Evolutionary conservation across 2,113 vertebrate genomes (phyloP).

Genomic region (Melospiza georgiana): DNA sequence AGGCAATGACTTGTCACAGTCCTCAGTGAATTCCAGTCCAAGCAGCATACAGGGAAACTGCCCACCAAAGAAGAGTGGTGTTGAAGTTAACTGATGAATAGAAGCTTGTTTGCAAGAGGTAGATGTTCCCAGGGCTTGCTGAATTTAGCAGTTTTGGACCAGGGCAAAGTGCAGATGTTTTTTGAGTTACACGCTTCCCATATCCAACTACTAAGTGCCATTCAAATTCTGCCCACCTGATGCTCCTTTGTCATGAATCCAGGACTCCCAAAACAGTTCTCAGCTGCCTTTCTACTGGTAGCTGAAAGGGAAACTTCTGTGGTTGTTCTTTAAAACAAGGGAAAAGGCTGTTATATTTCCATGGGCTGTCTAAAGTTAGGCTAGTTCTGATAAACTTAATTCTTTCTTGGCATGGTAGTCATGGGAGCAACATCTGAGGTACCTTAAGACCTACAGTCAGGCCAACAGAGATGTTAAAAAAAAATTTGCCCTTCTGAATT

Average conservation of each 20-base stretch:
- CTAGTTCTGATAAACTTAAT: not conserved
- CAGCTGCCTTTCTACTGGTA: not conserved
- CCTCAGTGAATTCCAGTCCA: not conserved
- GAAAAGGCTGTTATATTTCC: not conserved
- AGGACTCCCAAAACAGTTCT: not conserved
- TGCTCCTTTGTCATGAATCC: not conserved
- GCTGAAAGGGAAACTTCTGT: not conserved
- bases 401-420: not conserved
- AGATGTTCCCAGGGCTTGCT: not conserved
- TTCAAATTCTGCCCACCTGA: not conserved
- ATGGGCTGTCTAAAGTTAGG: not conserved
- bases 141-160: not conserved
- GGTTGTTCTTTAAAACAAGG: not conserved
- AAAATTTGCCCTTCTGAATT: not conserved
- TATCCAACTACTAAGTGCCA: not conserved
- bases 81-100: not conserved
- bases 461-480: not conserved
- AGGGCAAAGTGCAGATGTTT: not conserved
- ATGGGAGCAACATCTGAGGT: not conserved
- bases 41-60: not conserved
- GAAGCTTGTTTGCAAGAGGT: not conserved
- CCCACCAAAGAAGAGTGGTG: not conserved
- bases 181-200: not conserved
- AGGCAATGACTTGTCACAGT: not conserved
- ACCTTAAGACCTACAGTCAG: not conserved